Conservation (phyloP, 1,140 invertebrate genomes). For the Sycobia sp. region DNA sequence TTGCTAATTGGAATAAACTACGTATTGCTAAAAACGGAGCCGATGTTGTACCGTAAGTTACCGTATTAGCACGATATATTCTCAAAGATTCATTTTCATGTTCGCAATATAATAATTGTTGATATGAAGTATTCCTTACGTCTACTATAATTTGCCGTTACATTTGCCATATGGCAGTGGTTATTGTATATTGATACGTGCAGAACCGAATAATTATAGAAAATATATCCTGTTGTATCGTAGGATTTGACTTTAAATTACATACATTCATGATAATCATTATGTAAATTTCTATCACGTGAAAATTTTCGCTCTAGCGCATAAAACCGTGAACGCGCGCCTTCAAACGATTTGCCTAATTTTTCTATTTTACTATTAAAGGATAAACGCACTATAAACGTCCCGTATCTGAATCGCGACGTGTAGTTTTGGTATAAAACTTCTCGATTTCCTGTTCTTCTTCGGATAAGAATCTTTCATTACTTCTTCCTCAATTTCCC, state of each 20-base stretch:
- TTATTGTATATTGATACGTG: neutral
- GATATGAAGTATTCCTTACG: no score
- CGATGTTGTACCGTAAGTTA: neutral
- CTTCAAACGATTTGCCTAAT: neutral
- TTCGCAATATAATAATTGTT: no score
- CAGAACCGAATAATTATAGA: conserved; percentile 29
- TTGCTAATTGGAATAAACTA: conserved; percentile 4
- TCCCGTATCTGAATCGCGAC: neutral
- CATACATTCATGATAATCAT: no score
- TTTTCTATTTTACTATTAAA: neutral
- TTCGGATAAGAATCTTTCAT: no score
- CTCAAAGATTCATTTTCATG: neutral
- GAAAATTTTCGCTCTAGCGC: neutral
- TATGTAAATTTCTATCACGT: no score
- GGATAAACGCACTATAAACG: no score
- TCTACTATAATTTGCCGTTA: no score
- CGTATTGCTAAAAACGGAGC: conserved; percentile 1
- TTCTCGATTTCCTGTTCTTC: neutral
- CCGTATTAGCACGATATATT: neutral
- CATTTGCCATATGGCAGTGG: no score
- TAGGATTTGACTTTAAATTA: neutral
- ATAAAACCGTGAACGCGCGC: neutral
- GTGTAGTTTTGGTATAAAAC: neutral
- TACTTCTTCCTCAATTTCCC: conserved; percentile 1
- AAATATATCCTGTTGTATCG: neutral